Evolutionary conservation across 2,113 vertebrate species (phyloP), one percentile per base, ranked within the genome.

Genomic region (Labeo rohita): DNA sequence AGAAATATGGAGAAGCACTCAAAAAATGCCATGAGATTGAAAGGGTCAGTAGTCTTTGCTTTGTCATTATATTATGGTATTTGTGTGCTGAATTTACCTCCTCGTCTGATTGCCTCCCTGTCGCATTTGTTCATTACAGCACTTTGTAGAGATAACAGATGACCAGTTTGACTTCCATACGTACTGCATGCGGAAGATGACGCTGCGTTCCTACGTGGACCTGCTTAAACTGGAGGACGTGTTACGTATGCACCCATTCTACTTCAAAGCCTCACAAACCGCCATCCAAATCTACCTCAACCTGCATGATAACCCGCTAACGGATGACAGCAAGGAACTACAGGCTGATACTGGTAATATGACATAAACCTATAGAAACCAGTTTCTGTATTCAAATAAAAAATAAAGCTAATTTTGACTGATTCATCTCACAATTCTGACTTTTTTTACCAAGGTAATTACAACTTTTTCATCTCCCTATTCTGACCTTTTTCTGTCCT

Each of bases 151-250:
- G 95, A 99, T 99, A 93, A 99, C 98, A 2, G 98, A 99, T 39
- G 98, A 99, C 95, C 98, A 99, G 94, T 99, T 99, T 95, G 98
- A 99, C 91, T 99, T 99, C 93, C 98, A 99, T 91, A 99, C 98
- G 6, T 99, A 99, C 94, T 99, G 98, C 91, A 99, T 99, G 98
- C 97, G 98, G 93, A 99, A 99, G 95, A 99, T 99, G 94, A 99
- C 98, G 43, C 96, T 99, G 89, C 96, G 98, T 92, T 99, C 98
- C 61, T 99, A 99, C 0, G 98, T 99, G 95, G 98, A 99, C 95
- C 96, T 99, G 85, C 90, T 99, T 90, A 99, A 99, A 93, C 92
- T 99, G 91, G 98, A 99, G 95, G 98, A 99, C 68, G 97, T 99
- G 4, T 96, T 99, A 90, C 96, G 98, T 28, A 97, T 97, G 86